phyloP scores from a whole-genome alignment of 1,140 invertebrate genomes.

The Akabosia matsudoensis region DNA sequence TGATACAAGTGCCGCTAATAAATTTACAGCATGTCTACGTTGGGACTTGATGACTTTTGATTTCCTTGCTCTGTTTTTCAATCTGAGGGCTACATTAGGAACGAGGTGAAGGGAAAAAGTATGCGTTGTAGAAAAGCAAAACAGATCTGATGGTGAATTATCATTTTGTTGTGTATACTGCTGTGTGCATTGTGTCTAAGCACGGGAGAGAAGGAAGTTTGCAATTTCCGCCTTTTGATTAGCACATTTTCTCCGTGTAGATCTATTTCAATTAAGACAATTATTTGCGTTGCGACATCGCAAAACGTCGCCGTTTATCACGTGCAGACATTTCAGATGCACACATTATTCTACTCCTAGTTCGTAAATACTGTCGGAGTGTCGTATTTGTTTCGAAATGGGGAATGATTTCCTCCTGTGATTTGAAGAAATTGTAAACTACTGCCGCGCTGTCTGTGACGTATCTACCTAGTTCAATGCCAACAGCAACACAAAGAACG shows the following conservation, averaged over 20 bases:
- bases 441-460: too few relatives aligned
- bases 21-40: too few relatives aligned
- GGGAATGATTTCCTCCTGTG: not conserved
- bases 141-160: too few relatives aligned
- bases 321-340: not conserved
- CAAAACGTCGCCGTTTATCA: not conserved
- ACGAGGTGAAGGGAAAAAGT: too few relatives aligned
- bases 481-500: too few relatives aligned
- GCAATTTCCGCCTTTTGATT: not conserved
- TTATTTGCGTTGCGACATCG: not conserved
- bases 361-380: not conserved
- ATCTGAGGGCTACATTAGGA: too few relatives aligned
- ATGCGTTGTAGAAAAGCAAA: too few relatives aligned
- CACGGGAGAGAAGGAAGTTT: not conserved
- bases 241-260: not conserved
- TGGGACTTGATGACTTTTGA: too few relatives aligned
- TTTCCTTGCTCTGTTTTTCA: too few relatives aligned
- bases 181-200: not conserved
- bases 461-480: too few relatives aligned
- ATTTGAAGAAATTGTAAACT: not conserved
- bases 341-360: not conserved
- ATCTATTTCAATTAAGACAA: not conserved
- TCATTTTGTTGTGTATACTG: too few relatives aligned
- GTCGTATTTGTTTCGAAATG: not conserved
- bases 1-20: too few relatives aligned